phyloP scores from a whole-genome alignment of 2,113 vertebrate species.

The Nothobranchius furzeri region DNA sequence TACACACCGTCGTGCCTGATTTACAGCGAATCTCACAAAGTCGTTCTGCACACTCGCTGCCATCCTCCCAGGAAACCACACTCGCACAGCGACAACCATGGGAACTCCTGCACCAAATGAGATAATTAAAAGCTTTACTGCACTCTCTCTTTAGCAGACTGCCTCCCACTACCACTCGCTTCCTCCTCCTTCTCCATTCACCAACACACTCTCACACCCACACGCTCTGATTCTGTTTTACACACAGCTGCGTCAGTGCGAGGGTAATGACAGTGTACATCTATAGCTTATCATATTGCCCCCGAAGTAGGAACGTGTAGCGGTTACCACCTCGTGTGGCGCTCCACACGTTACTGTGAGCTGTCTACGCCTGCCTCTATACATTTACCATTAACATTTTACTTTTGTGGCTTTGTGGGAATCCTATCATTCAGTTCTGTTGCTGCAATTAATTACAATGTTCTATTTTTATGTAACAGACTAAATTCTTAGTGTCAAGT shows the following conservation, averaged over 20 bases:
- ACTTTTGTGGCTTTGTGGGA: not conserved
- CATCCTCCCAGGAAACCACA: constrained; percentile 42
- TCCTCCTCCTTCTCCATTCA: not conserved
- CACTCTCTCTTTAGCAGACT: constrained; percentile 15
- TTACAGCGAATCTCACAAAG: constrained; percentile 11
- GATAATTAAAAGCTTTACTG: constrained; percentile 68
- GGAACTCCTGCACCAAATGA: constrained; percentile 50
- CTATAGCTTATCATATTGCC: constrained; percentile 50
- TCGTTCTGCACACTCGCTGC: constrained; percentile 3
- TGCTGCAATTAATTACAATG: not conserved
- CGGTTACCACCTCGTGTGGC: constrained; percentile 29
- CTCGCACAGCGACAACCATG: constrained; percentile 42
- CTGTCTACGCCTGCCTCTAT: constrained; percentile 36
- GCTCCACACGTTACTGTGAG: constrained; percentile 22
- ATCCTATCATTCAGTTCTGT: not conserved
- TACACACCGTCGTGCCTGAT: too few relatives aligned
- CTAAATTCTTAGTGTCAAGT: not conserved
- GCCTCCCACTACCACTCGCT: not conserved
- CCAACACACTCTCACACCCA: constrained; percentile 11
- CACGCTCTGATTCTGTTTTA: not conserved
- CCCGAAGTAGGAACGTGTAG: constrained; percentile 37
- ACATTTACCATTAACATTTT: constrained; percentile 8
- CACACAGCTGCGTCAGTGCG: constrained; percentile 35
- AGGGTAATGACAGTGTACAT: constrained; percentile 57
- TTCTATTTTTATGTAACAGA: not conserved